Conservation (phyloP, 2,113 vertebrate species). For the Macroglossus sobrinus region DNA sequence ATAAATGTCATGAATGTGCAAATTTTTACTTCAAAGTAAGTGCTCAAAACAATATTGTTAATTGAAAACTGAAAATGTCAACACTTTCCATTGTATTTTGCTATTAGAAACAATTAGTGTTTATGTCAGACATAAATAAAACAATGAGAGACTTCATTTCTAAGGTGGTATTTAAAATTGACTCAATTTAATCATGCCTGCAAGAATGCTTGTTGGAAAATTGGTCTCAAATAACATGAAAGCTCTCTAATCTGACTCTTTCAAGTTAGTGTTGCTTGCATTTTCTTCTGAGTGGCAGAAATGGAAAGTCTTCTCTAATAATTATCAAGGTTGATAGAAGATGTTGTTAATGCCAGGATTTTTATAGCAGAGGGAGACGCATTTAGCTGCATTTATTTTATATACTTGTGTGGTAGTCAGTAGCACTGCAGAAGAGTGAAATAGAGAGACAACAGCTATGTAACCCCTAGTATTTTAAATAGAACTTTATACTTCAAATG, state of each 20-base stretch:
- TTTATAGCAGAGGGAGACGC: neutral
- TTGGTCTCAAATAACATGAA: conserved; percentile 9
- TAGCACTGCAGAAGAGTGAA: neutral
- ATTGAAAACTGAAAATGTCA: conserved; percentile 49
- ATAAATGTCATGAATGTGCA: conserved; percentile 48
- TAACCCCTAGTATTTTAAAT: neutral
- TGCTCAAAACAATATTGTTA: conserved; percentile 51
- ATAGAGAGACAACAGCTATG: neutral
- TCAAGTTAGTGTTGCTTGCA: neutral
- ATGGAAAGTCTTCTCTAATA: neutral
- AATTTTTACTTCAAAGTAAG: conserved; percentile 46
- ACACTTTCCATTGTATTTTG: conserved; percentile 26
- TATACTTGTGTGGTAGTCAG: neutral
- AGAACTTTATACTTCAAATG: neutral
- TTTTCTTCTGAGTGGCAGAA: conserved; percentile 26
- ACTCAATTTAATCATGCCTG: conserved; percentile 15
- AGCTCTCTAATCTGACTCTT: neutral
- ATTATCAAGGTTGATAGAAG: neutral
- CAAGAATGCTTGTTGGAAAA: conserved; percentile 33
- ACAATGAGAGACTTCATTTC: conserved; percentile 17
- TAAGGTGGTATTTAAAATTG: conserved; percentile 42
- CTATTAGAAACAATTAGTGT: conserved; percentile 31
- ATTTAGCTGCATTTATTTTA: neutral
- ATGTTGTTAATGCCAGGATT: neutral
- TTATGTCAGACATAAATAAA: conserved; percentile 55